Evolutionary conservation across 1,140 invertebrate genomes (phyloP), one percentile per base, ranked within the genome.

Genomic region (Mactra quadrangularis): DNA sequence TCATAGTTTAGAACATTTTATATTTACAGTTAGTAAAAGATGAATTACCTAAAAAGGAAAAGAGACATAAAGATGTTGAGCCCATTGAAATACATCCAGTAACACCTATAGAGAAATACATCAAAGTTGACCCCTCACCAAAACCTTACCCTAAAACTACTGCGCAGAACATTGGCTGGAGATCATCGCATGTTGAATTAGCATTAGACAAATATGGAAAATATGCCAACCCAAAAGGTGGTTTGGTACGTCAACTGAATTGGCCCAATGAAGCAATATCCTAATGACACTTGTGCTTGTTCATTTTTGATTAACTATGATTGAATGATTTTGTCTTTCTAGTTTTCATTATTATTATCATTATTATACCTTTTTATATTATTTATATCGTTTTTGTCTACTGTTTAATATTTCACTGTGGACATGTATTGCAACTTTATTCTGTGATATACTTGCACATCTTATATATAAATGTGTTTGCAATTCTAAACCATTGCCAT

Each of bases 251-350:
- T 64, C 91, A 92, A 64, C 85, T 93, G n/a, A 92, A 92, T 64
- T 93, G 92, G 92, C 92, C 92, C 59, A 60, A 70, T 22, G 92
- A 93, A 55, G 90, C 88, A 17, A 89, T 93, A 17, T 81, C 77
- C 2, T 81, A 81, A 31, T 11, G 52, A 15, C 13, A 17, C 19
- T 19, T 47, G 45, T 9, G 19, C 19, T 9, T 47, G 19, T 11
- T 47, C 19, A 47, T 47, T n/a, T n/a, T n/a, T n/a, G n/a, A n/a
- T n/a, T n/a, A n/a, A n/a, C n/a, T n/a, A n/a, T n/a, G n/a, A n/a
- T n/a, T n/a, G n/a, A n/a, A n/a, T n/a, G n/a, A n/a, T n/a, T n/a
- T n/a, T n/a, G n/a, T n/a, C n/a, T n/a, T n/a, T n/a, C n/a, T n/a
- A n/a, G n/a, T n/a, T n/a, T n/a, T n/a, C n/a, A n/a, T n/a, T n/a